Conservation (phyloP, 2,888 invertebrate species). For the Lingula anatina region DNA sequence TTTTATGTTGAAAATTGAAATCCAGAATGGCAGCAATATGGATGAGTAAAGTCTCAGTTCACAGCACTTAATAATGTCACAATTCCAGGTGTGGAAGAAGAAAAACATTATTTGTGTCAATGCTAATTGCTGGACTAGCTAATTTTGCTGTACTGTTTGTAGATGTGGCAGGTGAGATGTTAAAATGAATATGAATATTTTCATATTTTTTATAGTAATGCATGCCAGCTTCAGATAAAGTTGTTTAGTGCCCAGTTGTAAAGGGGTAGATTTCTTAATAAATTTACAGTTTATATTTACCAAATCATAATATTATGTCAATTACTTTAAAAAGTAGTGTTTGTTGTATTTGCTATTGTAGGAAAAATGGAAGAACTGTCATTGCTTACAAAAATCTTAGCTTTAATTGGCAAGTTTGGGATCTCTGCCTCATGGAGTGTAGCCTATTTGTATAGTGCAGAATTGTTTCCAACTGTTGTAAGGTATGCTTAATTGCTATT, state of each 20-base stretch:
- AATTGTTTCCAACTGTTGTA: too few relatives aligned
- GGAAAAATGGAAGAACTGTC: conserved; percentile 4
- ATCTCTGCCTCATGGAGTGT: conserved; percentile 46
- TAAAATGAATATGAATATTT: too few relatives aligned
- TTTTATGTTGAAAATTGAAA: too few relatives aligned
- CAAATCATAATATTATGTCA: too few relatives aligned
- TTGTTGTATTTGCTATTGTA: background rate
- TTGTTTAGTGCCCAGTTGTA: too few relatives aligned
- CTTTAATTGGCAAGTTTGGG: conserved; percentile 43
- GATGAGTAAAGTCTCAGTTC: background rate
- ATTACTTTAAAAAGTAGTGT: too few relatives aligned
- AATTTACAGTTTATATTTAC: too few relatives aligned
- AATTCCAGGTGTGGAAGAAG: conserved; percentile 27
- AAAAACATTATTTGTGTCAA: conserved; percentile 29
- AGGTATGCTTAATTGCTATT: too few relatives aligned
- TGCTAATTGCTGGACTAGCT: conserved; percentile 34
- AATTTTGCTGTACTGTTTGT: conserved; percentile 36
- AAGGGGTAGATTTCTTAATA: too few relatives aligned
- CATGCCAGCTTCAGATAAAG: too few relatives aligned
- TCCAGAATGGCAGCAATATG: too few relatives aligned
- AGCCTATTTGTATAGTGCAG: conserved; percentile 42
- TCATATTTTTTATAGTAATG: too few relatives aligned
- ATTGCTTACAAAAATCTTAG: conserved; percentile 21
- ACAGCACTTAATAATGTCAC: background rate
- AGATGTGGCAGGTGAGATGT: conserved; percentile 31